These are phyloP conservation scores for Pharmacophagus antenor DNA, from an alignment of 2,888 invertebrate species.

Conservation along the genomic window DNA sequence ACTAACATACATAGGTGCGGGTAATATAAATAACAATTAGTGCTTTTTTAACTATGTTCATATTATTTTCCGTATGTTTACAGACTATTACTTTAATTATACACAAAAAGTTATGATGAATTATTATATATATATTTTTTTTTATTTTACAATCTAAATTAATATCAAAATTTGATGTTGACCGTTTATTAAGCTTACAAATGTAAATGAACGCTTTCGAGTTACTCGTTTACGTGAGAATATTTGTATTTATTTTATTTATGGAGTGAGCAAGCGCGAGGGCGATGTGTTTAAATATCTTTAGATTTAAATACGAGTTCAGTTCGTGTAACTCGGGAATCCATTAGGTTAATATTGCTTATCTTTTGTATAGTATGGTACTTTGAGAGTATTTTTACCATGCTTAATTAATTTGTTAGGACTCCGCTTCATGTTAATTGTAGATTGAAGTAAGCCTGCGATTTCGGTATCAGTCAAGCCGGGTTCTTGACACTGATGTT, in stretches of 20 bases:
- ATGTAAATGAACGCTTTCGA: conserved; percentile 77
- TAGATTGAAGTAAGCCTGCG: conserved; percentile 27
- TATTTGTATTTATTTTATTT: conserved; percentile 81
- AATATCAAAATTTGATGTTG: conserved; percentile 72
- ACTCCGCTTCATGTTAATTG: conserved; percentile 40
- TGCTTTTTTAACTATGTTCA: no score
- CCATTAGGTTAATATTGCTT: conserved; percentile 72
- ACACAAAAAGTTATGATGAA: conserved; percentile 25
- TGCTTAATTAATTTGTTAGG: conserved; percentile 53
- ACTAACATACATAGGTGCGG: conserved; percentile 72
- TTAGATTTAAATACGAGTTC: conserved; percentile 73
- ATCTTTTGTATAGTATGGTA: conserved; percentile 58
- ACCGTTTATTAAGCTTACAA: conserved; percentile 78
- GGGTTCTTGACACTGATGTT: conserved; percentile 29
- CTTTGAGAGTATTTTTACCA: conserved; percentile 42
- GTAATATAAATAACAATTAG: no score
- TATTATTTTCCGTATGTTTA: no score
- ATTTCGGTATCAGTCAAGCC: conserved; percentile 26
- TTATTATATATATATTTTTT: no score
- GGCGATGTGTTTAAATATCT: conserved; percentile 78
- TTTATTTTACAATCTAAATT: conserved; percentile 27
- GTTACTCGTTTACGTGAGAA: conserved; percentile 79
- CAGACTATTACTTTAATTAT: conserved; percentile 32
- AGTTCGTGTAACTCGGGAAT: conserved; percentile 66
- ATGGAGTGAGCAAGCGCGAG: conserved; percentile 69